Evolutionary conservation across 1,140 invertebrate genomes (phyloP).

Genomic region (Sitophilus oryzae): DNA sequence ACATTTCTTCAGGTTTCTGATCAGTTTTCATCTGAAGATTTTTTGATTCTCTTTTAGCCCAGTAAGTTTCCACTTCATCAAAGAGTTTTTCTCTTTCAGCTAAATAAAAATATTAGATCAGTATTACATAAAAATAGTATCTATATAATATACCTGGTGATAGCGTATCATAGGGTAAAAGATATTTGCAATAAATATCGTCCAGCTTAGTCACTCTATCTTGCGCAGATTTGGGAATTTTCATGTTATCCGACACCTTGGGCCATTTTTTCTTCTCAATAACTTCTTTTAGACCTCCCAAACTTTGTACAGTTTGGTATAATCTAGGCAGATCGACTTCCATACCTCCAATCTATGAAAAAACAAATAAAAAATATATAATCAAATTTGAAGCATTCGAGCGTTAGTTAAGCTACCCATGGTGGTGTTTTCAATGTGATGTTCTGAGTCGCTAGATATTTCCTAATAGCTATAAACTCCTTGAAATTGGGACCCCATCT

Average conservation of each 20-base stretch:
- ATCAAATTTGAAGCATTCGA: neutral
- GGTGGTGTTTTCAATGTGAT: conserved; percentile 70
- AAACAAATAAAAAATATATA: neutral
- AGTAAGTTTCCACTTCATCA: conserved; percentile 68
- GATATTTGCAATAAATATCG: conserved; percentile 89
- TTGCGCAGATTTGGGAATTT: conserved; percentile 75
- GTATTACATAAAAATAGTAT: no score
- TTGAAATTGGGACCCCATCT: conserved; percentile 86
- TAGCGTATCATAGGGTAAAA: conserved; percentile 84
- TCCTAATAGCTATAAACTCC: conserved; percentile 80
- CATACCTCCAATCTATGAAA: conserved; percentile 71
- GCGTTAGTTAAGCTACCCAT: conserved; percentile 50
- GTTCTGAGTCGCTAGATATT: conserved; percentile 73
- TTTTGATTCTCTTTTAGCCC: conserved; percentile 56
- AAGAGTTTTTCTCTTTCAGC: conserved; percentile 68
- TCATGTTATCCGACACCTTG: conserved; percentile 81
- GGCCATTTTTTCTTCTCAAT: conserved; percentile 89
- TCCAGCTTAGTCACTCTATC: conserved; percentile 82
- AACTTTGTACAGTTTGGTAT: conserved; percentile 76
- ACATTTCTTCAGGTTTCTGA: conserved; percentile 56
- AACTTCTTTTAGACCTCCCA: conserved; percentile 83
- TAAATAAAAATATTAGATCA: no score
- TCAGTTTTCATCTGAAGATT: conserved; percentile 50
- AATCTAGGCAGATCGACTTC: conserved; percentile 84
- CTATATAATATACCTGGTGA: conserved; percentile 55